phyloP scores from a whole-genome alignment of 2,113 vertebrate genomes.

The Crotalus helleri region DNA sequence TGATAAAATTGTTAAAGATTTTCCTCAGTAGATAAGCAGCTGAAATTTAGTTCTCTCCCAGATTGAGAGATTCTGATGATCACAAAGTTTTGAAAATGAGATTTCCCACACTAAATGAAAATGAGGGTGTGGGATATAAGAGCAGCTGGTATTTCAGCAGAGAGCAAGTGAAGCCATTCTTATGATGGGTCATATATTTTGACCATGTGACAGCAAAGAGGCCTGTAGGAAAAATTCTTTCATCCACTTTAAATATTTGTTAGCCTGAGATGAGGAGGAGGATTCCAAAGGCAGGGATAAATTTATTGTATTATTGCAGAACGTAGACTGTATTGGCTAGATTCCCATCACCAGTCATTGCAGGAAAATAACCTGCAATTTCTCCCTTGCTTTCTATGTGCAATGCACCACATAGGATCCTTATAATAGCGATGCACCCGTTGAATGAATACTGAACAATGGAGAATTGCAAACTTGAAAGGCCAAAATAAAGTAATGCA shows the following conservation, averaged over 20 bases:
- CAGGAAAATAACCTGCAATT: constrained; percentile 1
- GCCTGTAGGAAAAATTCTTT: background rate
- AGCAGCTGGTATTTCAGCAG: background rate
- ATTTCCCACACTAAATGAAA: background rate
- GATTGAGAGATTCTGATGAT: background rate
- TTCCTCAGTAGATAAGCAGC: background rate
- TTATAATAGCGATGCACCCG: background rate
- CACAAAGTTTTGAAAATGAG: background rate
- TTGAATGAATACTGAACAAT: constrained; percentile 20
- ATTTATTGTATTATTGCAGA: background rate
- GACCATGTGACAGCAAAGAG: background rate
- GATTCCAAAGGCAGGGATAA: background rate
- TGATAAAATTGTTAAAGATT: background rate
- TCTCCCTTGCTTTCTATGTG: constrained; percentile 48
- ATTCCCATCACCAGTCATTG: background rate
- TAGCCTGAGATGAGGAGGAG: background rate
- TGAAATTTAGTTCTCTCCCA: background rate
- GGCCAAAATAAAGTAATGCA: background rate
- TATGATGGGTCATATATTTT: background rate
- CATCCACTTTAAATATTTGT: background rate
- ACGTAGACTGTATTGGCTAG: background rate
- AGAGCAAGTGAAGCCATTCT: background rate
- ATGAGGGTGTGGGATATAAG: background rate
- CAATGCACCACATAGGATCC: constrained; percentile 23
- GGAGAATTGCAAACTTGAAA: background rate